Percentiles rank a stretch among this genome's conserved stretches.
These are phyloP conservation scores for Festucalex cinctus DNA, from an alignment of 2,113 vertebrate species.

Conservation along the genomic window DNA sequence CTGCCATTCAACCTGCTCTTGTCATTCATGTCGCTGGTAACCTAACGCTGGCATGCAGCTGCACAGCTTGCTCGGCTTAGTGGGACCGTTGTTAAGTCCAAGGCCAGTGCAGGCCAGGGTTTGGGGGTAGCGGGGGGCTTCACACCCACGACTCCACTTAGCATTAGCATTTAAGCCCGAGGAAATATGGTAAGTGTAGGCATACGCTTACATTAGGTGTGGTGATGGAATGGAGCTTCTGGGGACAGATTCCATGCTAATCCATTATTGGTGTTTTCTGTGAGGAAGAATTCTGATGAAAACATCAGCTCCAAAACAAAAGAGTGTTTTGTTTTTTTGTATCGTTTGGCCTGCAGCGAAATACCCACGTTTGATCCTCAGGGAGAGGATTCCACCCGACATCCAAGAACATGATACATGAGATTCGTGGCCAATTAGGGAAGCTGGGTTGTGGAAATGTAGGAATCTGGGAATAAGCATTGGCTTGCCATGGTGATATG, in stretches of 20 bases:
- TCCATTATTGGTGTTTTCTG: constrained; percentile 28
- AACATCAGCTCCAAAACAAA: constrained; percentile 33
- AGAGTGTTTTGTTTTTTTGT: background rate
- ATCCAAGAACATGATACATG: constrained; percentile 51
- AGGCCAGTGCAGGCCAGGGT: constrained; percentile 34
- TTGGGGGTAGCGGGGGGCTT: constrained; percentile 29
- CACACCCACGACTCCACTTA: constrained; percentile 43
- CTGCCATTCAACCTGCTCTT: constrained; percentile 69
- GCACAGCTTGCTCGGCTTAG: constrained; percentile 58
- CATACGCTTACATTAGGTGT: constrained; percentile 5
- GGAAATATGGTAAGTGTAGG: constrained; percentile 33
- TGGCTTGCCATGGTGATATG: constrained; percentile 30
- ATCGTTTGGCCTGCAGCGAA: constrained; percentile 36
- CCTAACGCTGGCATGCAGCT: constrained; percentile 67
- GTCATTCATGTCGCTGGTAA: constrained; percentile 74
- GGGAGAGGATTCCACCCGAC: constrained; percentile 33
- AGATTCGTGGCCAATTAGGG: constrained; percentile 54
- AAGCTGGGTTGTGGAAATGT: constrained; percentile 57
- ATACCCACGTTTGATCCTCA: constrained; percentile 38
- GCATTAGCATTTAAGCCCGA: constrained; percentile 26
- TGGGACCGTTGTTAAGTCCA: constrained; percentile 48
- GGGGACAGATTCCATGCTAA: constrained; percentile 22
- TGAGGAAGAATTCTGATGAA: constrained; percentile 33
- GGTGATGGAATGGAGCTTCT: constrained; percentile 15
- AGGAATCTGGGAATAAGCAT: constrained; percentile 62